Percentiles rank a stretch among this genome's conserved stretches.
Evolutionary conservation across 2,797 vertebrate species (phyloP).

Genomic region (Enteromius anoplus): DNA sequence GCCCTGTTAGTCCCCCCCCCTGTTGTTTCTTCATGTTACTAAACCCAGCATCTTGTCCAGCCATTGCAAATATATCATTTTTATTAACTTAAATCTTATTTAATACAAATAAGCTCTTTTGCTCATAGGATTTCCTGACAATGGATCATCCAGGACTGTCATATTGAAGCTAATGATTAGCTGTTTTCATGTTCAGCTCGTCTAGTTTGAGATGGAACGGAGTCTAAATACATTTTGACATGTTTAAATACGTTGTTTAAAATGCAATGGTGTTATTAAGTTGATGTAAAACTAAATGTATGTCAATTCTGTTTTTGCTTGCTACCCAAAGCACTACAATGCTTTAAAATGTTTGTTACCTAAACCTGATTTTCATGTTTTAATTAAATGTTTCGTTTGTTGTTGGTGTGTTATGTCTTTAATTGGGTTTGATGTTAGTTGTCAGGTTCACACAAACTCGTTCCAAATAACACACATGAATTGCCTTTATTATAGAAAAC

Average conservation of each 20-base stretch:
- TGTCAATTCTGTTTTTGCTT: neutral
- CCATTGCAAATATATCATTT: neutral
- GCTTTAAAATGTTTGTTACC: neutral
- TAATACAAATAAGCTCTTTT: neutral
- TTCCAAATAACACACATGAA: neutral
- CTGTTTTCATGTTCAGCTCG: neutral
- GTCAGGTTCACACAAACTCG: neutral
- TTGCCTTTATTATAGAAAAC: constrained; percentile 57
- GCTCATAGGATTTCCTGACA: neutral
- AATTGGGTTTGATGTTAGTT: neutral
- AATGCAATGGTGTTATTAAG: neutral
- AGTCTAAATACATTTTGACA: neutral
- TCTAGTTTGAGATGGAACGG: neutral
- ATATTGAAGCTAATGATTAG: neutral
- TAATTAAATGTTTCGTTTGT: neutral
- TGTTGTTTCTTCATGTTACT: neutral
- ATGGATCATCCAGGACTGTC: neutral
- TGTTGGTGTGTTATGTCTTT: neutral
- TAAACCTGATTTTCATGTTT: neutral
- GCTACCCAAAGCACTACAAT: neutral
- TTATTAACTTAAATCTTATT: neutral
- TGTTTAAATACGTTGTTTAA: neutral
- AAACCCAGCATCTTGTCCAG: neutral
- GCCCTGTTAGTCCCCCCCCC: neutral
- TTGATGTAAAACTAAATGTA: neutral